Evolutionary conservation across 2,888 invertebrate genomes (phyloP), one percentile per base, ranked within the genome.

Genomic region (Scaptomyza caliginosa): DNA sequence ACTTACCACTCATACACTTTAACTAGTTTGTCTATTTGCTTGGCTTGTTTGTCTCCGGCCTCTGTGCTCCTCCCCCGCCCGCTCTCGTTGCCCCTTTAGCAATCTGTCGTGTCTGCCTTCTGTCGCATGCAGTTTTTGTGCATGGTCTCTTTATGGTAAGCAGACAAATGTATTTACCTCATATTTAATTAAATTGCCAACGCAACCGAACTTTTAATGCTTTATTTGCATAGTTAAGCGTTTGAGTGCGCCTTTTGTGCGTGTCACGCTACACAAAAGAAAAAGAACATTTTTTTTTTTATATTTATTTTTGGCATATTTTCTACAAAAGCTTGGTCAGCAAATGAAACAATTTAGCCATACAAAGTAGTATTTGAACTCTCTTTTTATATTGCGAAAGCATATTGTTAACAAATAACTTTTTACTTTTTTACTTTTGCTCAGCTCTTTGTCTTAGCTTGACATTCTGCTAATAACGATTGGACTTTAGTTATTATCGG

Each of bases 101-200:
- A 8, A 19, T 39, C 21, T 39, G 16, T 56, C 68, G 19, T 46
- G 60, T 49, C 10, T 32, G 42, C 10, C 34, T 21, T 17, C 28
- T 50, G 66, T 74, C 64, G 49, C 83, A 66, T 81, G 86, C 88
- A 77, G 70, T 77, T 84, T 74, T 84, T 80, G 77, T 85, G 64
- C 74, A 68, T 84, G 78, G 69, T 52, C 86, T 65, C 74, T 58
- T 16, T 68, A 63, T 49, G 58, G 67, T 54, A 67, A 60, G 57
- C 52, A 57, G 67, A 34, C 58, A 65, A 81, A 65, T 67, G 68
- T 65, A 74, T 74, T 87, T 77, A 71, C 79, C 72, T 85, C 82
- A 82, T 85, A 81, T 87, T 87, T 85, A 87, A 85, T 87, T 78
- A 74, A 81, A 81, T 74, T 85, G 60, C 75, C 66, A 81, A 72